phyloP scores from a whole-genome alignment of 1,140 invertebrate species.

The Yoshiicerus persimilis region DNA sequence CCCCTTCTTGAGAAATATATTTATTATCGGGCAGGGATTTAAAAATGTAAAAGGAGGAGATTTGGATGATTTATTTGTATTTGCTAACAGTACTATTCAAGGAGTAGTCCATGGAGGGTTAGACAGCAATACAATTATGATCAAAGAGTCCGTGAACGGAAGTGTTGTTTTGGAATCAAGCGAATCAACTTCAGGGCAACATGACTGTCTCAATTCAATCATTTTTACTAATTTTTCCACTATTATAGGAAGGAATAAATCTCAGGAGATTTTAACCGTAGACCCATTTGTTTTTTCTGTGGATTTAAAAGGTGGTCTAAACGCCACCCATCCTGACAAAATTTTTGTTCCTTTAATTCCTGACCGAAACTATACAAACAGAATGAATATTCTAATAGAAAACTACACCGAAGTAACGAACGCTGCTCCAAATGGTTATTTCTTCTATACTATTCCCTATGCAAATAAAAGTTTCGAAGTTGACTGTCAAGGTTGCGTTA shows the following conservation, averaged over 20 bases:
- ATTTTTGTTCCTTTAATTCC: not conserved
- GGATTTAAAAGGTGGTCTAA: not conserved
- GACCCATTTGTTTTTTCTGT: not conserved
- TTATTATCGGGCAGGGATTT: not conserved
- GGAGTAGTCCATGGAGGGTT: not conserved
- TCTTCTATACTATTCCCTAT: not conserved
- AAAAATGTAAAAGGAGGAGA: not conserved
- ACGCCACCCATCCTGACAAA: not conserved
- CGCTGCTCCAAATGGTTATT: not conserved
- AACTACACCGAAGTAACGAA: not conserved
- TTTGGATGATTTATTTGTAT: not conserved
- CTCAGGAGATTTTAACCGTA: not conserved
- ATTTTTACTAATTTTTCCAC: not conserved
- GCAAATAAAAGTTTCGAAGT: not conserved
- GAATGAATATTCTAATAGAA: not conserved
- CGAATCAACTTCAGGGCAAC: too few species aligned
- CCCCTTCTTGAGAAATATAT: not conserved
- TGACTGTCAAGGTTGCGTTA: not conserved
- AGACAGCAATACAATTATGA: not conserved
- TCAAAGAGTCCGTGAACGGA: not conserved
- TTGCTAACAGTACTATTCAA: not conserved
- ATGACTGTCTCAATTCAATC: not conserved
- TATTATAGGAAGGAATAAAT: not conserved
- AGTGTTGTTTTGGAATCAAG: too few species aligned
- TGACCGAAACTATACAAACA: not conserved